Base-by-base conservation (phyloP, 2,888 invertebrate species). In the Pyrrhosoma nymphula region DNA sequence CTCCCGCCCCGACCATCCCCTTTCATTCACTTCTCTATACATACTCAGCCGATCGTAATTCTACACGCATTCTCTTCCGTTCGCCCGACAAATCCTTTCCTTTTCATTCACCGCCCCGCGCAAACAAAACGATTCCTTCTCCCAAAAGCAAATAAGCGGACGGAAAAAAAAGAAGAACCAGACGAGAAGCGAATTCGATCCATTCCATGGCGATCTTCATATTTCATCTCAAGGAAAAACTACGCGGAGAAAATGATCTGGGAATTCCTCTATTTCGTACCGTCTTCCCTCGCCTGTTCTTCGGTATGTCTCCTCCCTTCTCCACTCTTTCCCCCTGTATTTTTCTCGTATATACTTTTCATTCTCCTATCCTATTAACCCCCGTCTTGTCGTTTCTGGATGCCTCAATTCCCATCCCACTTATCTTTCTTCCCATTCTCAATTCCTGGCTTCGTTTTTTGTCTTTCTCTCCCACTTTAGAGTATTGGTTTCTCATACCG, bases 201-300 rank as follows among this genome's bases (percentile, higher is more conserved):
- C 93, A 47, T 93, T 60, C 69, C 26, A 10, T 30, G 16, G 69
- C 93, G 93, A 75, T 93, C 93, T 69, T 93, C 93, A 93, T 93
- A 93, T 93, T 93, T 93, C 93, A 93, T 93, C 93, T 69, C 93
- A 14, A 10, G 20, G 39, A 93, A 93, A 69, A 69, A 69, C 63
- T 20, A 23, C 35, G n/a, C 89, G 26, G 39, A 82, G 82, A 35
- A 89, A 75, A 69, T 93, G 93, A 93, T 93, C 56, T 30, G 56
- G 75, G 56, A 93, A 93, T 93, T 93, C 93, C 93, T 47, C 47
- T 82, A 69, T 91, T 69, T n/a, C 69, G 30, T n/a, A 12, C 88
- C 55, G 35, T 18, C 55, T 20, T 56, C 89, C 8, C 26, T 60
- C 1, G 18, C n/a, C 55, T 56, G 89, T 89, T 35, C 55, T 26